Evolutionary conservation across 1,140 invertebrate species (phyloP).

Genomic region (Anoplophora glabripennis): DNA sequence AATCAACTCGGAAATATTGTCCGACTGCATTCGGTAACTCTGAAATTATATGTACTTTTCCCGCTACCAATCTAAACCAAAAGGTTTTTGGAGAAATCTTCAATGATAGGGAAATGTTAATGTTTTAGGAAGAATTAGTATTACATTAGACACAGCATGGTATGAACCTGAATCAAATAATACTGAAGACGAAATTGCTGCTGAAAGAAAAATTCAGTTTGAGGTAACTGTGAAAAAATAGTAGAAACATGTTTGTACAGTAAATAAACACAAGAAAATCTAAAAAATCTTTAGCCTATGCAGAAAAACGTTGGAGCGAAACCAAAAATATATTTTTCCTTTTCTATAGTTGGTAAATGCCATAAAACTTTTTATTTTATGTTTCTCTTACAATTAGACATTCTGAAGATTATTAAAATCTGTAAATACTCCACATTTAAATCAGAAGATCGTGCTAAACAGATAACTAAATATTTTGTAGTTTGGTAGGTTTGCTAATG

Average conservation of each 20-base stretch:
- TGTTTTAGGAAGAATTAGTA: conserved; percentile 17
- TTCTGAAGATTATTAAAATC: too few relatives aligned
- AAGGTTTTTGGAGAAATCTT: too few relatives aligned
- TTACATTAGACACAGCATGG: conserved; percentile 23
- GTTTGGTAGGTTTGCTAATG: conserved; percentile 43
- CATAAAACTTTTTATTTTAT: conserved; percentile 62
- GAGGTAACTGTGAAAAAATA: conserved; percentile 38
- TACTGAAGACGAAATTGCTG: conserved; percentile 50
- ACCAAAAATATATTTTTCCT: too few relatives aligned
- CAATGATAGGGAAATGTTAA: too few relatives aligned
- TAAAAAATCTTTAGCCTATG: too few relatives aligned
- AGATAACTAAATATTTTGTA: neutral
- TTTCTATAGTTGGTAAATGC: conserved; percentile 53
- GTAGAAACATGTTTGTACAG: conserved; percentile 50
- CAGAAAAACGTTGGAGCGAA: too few relatives aligned
- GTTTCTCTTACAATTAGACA: conserved; percentile 47
- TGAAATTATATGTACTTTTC: too few relatives aligned
- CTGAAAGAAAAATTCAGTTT: conserved; percentile 49
- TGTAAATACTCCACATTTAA: too few relatives aligned
- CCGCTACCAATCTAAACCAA: too few relatives aligned
- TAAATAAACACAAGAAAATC: conserved; percentile 54
- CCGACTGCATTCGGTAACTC: too few relatives aligned
- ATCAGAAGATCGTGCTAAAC: too few relatives aligned
- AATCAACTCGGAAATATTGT: too few relatives aligned
- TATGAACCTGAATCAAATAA: conserved; percentile 20